Conservation (phyloP, 2,888 invertebrate genomes). For the Tiliacea aurago region DNA sequence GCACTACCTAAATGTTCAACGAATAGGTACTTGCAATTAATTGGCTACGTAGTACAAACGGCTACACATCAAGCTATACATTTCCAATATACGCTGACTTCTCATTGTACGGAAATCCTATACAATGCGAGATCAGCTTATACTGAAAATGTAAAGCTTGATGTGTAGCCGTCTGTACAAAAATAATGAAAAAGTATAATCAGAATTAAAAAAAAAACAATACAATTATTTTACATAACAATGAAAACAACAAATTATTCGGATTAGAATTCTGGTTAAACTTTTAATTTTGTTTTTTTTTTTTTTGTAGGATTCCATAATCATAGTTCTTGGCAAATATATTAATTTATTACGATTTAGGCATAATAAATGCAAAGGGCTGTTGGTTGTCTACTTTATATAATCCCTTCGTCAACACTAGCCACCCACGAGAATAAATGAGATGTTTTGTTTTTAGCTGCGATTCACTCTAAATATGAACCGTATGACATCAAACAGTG, state of each 20-base stretch:
- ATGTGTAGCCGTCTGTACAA: no score
- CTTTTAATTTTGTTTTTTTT: background rate
- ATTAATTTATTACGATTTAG: background rate
- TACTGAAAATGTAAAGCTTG: no score
- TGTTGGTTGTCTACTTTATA: conserved; percentile 3
- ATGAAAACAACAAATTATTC: background rate
- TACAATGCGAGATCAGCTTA: no score
- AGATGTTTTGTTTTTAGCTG: conserved; percentile 12
- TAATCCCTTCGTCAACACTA: conserved; percentile 3
- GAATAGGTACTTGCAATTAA: background rate
- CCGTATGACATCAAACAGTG: conserved; percentile 19
- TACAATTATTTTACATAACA: background rate
- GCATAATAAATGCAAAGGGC: background rate
- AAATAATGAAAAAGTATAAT: background rate
- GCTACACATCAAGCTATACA: no score
- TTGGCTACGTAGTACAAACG: background rate
- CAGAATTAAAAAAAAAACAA: background rate
- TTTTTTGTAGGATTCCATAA: background rate
- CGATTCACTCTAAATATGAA: conserved; percentile 7
- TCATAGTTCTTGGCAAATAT: background rate
- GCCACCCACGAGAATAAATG: conserved; percentile 2
- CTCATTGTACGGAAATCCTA: no score
- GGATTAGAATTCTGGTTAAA: background rate
- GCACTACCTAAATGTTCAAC: background rate
- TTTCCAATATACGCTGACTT: no score